A percentile compares a stretch with the other conserved stretches of the same genome.
Conservation (phyloP, 2,797 vertebrate genomes). For the Poecile montanus region DNA sequence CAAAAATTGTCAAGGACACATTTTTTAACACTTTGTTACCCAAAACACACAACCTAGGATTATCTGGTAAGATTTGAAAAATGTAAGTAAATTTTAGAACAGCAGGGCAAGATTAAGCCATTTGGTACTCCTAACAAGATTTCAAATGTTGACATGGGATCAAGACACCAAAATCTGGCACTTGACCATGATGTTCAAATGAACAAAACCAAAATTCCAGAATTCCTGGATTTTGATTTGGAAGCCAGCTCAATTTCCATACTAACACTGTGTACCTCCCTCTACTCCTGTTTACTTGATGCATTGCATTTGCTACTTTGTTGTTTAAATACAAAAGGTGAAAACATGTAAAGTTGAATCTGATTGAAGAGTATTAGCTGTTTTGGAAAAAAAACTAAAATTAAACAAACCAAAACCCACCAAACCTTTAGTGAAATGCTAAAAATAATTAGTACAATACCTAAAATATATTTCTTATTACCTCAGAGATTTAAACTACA, state of each 20-base stretch:
- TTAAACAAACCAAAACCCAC: not conserved
- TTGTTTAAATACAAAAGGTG: not conserved
- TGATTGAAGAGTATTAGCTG: not conserved
- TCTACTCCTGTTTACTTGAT: not conserved
- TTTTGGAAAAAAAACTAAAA: not conserved
- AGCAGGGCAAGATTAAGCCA: not conserved
- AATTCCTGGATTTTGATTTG: not conserved
- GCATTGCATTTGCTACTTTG: not conserved
- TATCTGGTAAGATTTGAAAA: not conserved
- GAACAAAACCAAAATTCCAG: not conserved
- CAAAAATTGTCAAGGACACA: not conserved
- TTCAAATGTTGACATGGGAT: not conserved
- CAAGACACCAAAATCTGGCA: not conserved
- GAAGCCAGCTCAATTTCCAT: not conserved
- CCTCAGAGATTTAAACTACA: not conserved
- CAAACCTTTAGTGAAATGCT: not conserved
- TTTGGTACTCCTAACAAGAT: not conserved
- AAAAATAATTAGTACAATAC: not conserved
- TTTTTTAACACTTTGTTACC: not conserved
- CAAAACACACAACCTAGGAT: not conserved
- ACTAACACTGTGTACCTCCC: not conserved
- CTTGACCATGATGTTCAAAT: not conserved
- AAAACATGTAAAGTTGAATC: not conserved
- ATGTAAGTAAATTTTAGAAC: not conserved
- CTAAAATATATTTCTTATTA: not conserved